Conservation (phyloP, 2,888 invertebrate genomes). For the Lingula anatina region DNA sequence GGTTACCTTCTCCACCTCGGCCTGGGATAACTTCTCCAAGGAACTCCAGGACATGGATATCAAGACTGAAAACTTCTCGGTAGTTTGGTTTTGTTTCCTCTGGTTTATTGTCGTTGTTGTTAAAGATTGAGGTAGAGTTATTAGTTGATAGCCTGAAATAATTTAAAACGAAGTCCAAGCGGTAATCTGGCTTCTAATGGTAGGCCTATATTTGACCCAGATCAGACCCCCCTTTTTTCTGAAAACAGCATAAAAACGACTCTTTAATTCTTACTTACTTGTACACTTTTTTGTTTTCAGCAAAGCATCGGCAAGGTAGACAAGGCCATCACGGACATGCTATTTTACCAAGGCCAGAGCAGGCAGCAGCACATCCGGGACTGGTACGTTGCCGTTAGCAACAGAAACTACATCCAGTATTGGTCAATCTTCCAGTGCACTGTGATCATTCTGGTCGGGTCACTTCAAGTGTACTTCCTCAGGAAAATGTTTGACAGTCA, state of each 20-base stretch:
- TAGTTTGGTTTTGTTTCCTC: too few relatives aligned
- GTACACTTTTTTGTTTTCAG: background rate
- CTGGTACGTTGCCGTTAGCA: conserved; percentile 1
- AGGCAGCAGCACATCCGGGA: conserved; percentile 1
- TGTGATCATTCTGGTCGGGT: conserved; percentile 72
- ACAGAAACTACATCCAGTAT: conserved; percentile 60
- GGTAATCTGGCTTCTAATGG: too few relatives aligned
- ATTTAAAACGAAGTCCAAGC: too few relatives aligned
- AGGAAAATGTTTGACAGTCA: too few relatives aligned
- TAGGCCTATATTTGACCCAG: too few relatives aligned
- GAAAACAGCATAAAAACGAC: too few relatives aligned
- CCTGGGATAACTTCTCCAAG: conserved; percentile 84
- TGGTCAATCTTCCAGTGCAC: conserved; percentile 83
- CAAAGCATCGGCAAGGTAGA: background rate
- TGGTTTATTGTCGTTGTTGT: too few relatives aligned
- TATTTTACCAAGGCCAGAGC: background rate
- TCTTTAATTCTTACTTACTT: background rate
- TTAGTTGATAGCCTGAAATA: too few relatives aligned
- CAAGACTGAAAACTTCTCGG: conserved; percentile 86
- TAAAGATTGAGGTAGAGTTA: too few relatives aligned
- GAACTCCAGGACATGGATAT: conserved; percentile 82
- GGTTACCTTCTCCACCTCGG: conserved; percentile 31
- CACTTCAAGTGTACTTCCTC: conserved; percentile 78
- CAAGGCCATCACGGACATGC: background rate
- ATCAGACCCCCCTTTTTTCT: too few relatives aligned